These are phyloP conservation scores for Tethya wilhelma DNA, from an alignment of 37 sponge, comb jelly and placozoan genomes.

Conservation along the genomic window DNA sequence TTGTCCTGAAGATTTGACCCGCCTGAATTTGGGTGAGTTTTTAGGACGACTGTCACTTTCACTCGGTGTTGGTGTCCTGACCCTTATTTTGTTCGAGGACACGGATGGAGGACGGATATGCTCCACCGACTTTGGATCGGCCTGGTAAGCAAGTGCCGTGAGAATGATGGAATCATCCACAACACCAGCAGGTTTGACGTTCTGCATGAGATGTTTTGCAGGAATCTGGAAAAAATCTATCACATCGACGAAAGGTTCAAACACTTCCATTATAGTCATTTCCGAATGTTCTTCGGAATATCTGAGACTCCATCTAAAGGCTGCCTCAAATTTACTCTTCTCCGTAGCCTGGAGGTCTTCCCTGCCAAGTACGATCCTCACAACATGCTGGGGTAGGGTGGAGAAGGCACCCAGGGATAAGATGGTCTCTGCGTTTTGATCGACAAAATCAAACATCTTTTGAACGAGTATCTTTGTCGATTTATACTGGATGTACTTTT, in stretches of 20 bases:
- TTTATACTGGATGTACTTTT: conserved; percentile 94
- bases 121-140: conserved; percentile 89
- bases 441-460: conserved; percentile 94
- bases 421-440: conserved; percentile 82
- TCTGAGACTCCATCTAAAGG: conserved; percentile 69
- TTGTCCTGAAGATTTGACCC: conserved; percentile 38
- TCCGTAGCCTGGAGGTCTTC: conserved; percentile 84
- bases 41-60: background rate
- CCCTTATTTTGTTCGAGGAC: background rate
- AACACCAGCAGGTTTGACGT: conserved; percentile 72
- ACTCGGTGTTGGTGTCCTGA: background rate
- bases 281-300: conserved; percentile 37
- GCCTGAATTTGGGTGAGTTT: background rate
- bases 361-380: conserved; percentile 81
- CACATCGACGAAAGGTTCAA: conserved; percentile 85
- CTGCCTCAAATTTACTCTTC: conserved; percentile 84
- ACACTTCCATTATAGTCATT: conserved; percentile 44
- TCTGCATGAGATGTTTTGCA: conserved; percentile 84
- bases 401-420: conserved; percentile 71
- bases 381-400: conserved; percentile 87
- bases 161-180: conserved; percentile 83
- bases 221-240: conserved; percentile 88
- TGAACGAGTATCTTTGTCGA: conserved; percentile 85
- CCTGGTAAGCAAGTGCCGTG: conserved; percentile 93
- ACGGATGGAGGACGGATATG: background rate